Conservation (phyloP, 2,113 vertebrate species). For the Passer montanus region DNA sequence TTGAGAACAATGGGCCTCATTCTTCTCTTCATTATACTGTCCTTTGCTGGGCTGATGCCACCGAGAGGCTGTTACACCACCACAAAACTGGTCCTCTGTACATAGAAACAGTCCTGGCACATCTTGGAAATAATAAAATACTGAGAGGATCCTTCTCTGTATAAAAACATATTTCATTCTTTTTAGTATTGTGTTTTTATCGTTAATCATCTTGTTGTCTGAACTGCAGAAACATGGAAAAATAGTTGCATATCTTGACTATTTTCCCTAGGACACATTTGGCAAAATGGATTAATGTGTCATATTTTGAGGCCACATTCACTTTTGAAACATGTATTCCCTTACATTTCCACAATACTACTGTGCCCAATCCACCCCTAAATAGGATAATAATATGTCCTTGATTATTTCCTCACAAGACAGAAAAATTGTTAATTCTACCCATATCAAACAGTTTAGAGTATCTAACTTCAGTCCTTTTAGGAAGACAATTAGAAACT, state of each 20-base stretch:
- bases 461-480: neutral
- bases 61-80: neutral
- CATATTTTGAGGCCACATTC: neutral
- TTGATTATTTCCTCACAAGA: neutral
- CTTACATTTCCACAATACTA: neutral
- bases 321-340: neutral
- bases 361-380: neutral
- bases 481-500: neutral
- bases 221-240: constrained; percentile 2
- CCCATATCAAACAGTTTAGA: neutral
- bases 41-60: neutral
- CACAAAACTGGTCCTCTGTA: neutral
- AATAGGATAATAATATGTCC: neutral
- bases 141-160: neutral
- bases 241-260: neutral
- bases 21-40: neutral
- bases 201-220: neutral
- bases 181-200: neutral
- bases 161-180: neutral
- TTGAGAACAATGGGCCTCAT: neutral
- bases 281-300: neutral
- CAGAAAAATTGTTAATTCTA: neutral
- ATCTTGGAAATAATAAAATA: neutral
- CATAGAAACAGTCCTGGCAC: neutral
- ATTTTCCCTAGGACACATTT: neutral